Evolutionary conservation across 2,888 invertebrate species (phyloP).

Genomic region (Gonocerus acuteangulatus): DNA sequence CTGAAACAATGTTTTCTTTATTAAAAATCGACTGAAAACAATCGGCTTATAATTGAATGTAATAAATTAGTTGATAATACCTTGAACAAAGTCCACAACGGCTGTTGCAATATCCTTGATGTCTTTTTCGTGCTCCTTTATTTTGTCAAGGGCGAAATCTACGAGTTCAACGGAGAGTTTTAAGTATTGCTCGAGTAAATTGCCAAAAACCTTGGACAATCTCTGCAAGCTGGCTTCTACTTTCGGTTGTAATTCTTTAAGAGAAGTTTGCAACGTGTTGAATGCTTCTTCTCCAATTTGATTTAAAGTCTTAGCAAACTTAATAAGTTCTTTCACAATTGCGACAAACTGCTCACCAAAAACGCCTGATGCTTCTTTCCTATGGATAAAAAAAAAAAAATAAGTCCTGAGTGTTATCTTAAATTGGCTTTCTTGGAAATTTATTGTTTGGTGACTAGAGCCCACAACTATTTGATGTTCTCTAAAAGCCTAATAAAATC

Average conservation of each 20-base stretch:
- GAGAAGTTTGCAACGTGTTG: constrained; percentile 42
- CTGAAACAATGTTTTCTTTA: too few relatives aligned
- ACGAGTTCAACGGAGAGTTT: constrained; percentile 45
- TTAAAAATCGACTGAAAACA: constrained; percentile 14
- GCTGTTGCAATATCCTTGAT: constrained; percentile 49
- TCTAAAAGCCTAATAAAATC: too few relatives aligned
- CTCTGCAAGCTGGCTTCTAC: constrained; percentile 45
- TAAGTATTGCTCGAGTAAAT: constrained; percentile 46
- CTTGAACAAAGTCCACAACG: constrained; percentile 32
- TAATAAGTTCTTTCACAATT: constrained; percentile 39
- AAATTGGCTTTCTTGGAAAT: too few relatives aligned
- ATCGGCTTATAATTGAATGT: too few relatives aligned
- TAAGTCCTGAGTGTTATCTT: too few relatives aligned
- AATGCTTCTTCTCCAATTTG: constrained; percentile 42
- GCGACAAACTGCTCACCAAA: constrained; percentile 37
- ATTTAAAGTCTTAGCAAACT: constrained; percentile 43
- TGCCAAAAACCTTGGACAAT: constrained; percentile 44
- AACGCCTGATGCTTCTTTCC: constrained; percentile 46
- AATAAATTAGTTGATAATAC: too few relatives aligned
- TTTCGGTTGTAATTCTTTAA: constrained; percentile 42
- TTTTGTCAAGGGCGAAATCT: constrained; percentile 47
- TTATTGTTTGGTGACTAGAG: too few relatives aligned
- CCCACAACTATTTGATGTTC: too few relatives aligned
- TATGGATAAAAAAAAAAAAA: constrained; percentile 37
- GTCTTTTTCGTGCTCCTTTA: constrained; percentile 59